A percentile compares a stretch with the other conserved stretches of the same genome.
Evolutionary conservation across 2,797 vertebrate genomes (phyloP).

Genomic region (Pangasius mekongensis): DNA sequence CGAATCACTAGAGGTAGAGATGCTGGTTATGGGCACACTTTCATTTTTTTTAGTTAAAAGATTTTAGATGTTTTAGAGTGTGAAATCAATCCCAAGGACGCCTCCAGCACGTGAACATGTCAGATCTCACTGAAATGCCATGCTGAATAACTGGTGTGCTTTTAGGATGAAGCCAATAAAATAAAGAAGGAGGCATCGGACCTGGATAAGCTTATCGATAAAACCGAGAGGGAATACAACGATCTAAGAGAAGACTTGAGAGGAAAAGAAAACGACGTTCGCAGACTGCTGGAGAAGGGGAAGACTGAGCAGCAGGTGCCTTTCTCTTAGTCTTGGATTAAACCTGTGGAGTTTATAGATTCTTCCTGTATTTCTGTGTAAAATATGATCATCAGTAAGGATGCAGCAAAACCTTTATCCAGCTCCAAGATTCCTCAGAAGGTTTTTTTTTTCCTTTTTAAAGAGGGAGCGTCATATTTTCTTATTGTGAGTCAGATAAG

Average conservation of each 20-base stretch:
- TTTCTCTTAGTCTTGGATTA: background rate
- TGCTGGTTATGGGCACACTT: background rate
- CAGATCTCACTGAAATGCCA: background rate
- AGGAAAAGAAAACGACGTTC: constrained; percentile 89
- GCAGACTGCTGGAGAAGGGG: constrained; percentile 92
- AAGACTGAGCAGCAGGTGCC: constrained; percentile 93
- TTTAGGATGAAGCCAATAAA: constrained; percentile 87
- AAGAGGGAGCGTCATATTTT: too few relatives aligned
- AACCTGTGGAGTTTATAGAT: background rate
- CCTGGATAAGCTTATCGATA: constrained; percentile 88
- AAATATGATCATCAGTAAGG: too few relatives aligned
- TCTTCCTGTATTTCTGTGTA: background rate
- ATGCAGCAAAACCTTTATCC: too few relatives aligned
- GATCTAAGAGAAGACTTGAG: constrained; percentile 91
- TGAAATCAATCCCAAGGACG: background rate
- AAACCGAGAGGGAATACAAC: constrained; percentile 89
- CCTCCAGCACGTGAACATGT: background rate
- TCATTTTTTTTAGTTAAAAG: background rate
- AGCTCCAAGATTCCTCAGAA: too few relatives aligned
- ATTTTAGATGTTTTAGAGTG: background rate
- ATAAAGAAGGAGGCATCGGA: constrained; percentile 92
- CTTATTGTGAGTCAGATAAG: too few relatives aligned
- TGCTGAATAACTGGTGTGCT: background rate
- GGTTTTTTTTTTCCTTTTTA: too few relatives aligned
- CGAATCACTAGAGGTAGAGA: constrained; percentile 82